These are phyloP conservation scores for Proisotoma minuta DNA, from an alignment of 2,888 invertebrate species.

Conservation along the genomic window DNA sequence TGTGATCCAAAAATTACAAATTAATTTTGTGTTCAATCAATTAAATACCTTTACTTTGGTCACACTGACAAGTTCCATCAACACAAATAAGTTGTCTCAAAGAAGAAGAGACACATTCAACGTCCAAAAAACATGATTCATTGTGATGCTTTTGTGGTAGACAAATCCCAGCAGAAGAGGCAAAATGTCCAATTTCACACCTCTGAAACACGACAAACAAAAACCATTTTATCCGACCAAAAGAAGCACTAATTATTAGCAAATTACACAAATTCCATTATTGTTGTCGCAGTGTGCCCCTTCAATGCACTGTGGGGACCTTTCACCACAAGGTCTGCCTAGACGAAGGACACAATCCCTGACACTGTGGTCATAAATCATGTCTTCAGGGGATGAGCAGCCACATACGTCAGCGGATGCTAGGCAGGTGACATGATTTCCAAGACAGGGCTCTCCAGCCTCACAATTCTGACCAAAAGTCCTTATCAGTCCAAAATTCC, in stretches of 20 bases:
- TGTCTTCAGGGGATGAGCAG: constrained; percentile 25
- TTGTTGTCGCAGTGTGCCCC: constrained; percentile 25
- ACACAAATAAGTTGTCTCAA: constrained; percentile 23
- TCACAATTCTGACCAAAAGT: constrained; percentile 27
- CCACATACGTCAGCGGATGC: constrained; percentile 20
- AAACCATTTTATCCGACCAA: not conserved
- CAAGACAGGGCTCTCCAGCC: constrained; percentile 20
- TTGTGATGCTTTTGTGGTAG: constrained; percentile 28
- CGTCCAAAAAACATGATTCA: constrained; percentile 33
- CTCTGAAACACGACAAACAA: constrained; percentile 1
- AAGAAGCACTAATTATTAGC: not conserved
- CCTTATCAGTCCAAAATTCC: not conserved
- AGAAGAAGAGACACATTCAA: constrained; percentile 26
- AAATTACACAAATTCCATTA: constrained; percentile 10
- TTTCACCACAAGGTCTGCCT: constrained; percentile 19
- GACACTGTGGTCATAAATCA: constrained; percentile 22
- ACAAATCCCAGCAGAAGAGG: constrained; percentile 20
- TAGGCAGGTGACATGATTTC: constrained; percentile 22
- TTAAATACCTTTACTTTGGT: constrained; percentile 7
- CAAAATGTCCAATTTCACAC: constrained; percentile 17
- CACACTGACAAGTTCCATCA: constrained; percentile 30
- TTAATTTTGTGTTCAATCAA: not conserved
- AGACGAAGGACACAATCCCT: constrained; percentile 20
- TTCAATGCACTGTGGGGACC: constrained; percentile 24
- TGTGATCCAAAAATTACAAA: not conserved